Conservation (phyloP, 2,888 invertebrate genomes). For the Acrocyrtus sp. region DNA sequence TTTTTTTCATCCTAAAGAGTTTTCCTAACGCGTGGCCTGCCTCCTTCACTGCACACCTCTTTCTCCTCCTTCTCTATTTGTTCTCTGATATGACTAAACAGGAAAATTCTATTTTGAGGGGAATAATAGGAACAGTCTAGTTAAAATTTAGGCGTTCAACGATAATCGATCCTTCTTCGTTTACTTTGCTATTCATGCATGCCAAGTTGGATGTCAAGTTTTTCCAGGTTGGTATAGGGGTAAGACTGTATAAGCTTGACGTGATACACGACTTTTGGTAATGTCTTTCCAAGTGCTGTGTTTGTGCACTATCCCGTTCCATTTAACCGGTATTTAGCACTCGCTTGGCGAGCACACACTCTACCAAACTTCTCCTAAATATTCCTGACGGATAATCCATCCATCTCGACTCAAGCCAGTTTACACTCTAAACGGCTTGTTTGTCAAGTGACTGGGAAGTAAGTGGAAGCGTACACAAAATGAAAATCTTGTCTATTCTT, state of each 20-base stretch:
- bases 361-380: neutral
- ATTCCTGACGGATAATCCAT: slow-evolving; percentile 43
- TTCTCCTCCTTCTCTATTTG: neutral
- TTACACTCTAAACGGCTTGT: slow-evolving; percentile 25
- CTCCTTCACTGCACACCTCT: neutral
- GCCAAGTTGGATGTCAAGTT: slow-evolving; percentile 23
- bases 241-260: no score
- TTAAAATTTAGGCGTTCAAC: slow-evolving; percentile 18
- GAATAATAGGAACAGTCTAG: no score
- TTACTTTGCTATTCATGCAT: slow-evolving; percentile 7
- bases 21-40: no score
- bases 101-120: no score
- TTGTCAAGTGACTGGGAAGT: no score
- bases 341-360: neutral
- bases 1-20: slow-evolving; percentile 25
- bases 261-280: neutral
- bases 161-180: slow-evolving; percentile 30
- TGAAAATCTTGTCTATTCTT: slow-evolving; percentile 47
- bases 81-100: no score
- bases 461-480: slow-evolving; percentile 27
- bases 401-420: no score
- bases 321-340: slow-evolving; percentile 8
- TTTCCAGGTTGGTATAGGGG: no score
- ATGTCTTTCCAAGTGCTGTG: neutral
- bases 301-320: neutral